Conservation (phyloP, 2,113 vertebrate genomes). For the Brachypteracias leptosomus region DNA sequence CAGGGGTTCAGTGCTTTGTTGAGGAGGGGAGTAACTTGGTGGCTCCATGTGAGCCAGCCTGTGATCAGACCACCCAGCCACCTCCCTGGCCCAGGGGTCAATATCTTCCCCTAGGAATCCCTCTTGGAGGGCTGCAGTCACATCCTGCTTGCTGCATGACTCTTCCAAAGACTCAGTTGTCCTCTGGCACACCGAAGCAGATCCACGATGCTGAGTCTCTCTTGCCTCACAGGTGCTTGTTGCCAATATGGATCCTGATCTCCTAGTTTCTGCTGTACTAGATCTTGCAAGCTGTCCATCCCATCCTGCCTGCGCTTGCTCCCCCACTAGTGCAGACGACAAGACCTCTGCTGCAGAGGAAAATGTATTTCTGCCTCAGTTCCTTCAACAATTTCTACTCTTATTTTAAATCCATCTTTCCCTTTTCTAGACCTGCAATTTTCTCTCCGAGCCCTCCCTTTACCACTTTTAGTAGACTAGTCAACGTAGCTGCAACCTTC, state of each 20-base stretch:
- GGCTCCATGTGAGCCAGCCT: neutral
- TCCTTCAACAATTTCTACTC: neutral
- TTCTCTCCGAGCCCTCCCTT: neutral
- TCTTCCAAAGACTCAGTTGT: neutral
- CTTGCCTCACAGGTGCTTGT: neutral
- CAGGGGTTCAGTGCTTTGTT: fast-evolving
- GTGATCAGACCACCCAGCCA: neutral
- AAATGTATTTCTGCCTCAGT: neutral
- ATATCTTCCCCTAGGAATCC: neutral
- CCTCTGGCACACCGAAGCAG: neutral
- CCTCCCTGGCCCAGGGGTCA: neutral
- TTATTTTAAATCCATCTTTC: neutral
- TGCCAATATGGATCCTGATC: neutral
- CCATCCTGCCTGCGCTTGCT: neutral
- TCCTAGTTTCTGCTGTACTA: neutral
- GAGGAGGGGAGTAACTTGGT: neutral
- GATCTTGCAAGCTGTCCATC: neutral
- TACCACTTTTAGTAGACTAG: neutral
- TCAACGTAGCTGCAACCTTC: neutral
- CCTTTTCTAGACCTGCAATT: neutral
- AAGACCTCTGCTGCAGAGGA: neutral
- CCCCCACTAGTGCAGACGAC: fast-evolving
- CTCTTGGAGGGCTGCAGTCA: neutral
- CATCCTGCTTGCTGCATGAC: neutral
- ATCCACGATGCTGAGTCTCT: neutral